A percentile compares a stretch with the other conserved stretches of the same genome.
Conservation (phyloP, 2,888 invertebrate genomes). For the Hanleya hanleyi region DNA sequence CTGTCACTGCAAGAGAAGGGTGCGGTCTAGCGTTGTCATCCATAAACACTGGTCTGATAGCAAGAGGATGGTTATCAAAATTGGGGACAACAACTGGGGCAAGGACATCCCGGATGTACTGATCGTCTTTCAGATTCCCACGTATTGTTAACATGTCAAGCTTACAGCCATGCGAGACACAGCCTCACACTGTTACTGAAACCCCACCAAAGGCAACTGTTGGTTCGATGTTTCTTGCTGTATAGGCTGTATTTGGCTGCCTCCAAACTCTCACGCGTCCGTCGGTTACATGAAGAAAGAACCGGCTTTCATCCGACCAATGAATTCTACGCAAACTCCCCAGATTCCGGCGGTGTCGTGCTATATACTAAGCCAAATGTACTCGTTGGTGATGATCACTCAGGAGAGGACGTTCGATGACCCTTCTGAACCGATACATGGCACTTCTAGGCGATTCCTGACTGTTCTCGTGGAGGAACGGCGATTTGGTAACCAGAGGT, state of each 20-base stretch:
- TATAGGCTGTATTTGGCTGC: conserved; percentile 7
- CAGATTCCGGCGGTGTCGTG: not conserved
- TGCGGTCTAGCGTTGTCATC: conserved; percentile 5
- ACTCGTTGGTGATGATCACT: not conserved
- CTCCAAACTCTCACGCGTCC: conserved; percentile 15
- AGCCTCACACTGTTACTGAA: conserved; percentile 12
- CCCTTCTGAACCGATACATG: conserved; percentile 9
- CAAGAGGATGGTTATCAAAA: not conserved
- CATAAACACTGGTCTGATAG: not conserved
- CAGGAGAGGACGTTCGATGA: not conserved
- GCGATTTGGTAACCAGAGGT: conserved; percentile 12
- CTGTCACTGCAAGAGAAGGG: not conserved
- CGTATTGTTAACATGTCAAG: not conserved
- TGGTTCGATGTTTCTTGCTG: conserved; percentile 15
- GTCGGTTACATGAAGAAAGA: conserved; percentile 11
- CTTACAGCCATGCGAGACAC: conserved; percentile 14
- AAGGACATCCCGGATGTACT: not conserved
- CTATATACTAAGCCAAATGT: conserved; percentile 5
- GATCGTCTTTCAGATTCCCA: not conserved
- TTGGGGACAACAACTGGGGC: not conserved
- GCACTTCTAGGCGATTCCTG: not conserved
- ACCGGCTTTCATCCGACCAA: conserved; percentile 9
- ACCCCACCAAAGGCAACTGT: conserved; percentile 11
- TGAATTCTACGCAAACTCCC: conserved; percentile 6
- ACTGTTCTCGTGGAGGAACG: conserved; percentile 5